Evolutionary conservation across 1,140 invertebrate species (phyloP).

Genomic region (Leptinotarsa undecemlineata): DNA sequence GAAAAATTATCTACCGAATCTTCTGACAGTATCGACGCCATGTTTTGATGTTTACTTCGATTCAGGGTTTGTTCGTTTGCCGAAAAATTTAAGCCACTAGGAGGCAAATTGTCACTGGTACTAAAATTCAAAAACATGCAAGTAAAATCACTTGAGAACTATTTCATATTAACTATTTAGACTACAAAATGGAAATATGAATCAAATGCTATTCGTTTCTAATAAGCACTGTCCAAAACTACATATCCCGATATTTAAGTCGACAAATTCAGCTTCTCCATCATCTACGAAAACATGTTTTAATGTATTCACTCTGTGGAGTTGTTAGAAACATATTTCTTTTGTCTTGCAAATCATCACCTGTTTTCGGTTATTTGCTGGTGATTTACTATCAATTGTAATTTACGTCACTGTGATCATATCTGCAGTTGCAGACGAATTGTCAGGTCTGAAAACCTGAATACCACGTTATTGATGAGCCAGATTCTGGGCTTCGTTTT

Average conservation of each 20-base stretch:
- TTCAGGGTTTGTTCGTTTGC: neutral
- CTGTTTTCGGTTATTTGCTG: too few relatives aligned
- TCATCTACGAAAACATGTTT: neutral
- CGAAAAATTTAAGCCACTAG: neutral
- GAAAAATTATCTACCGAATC: constrained; percentile 46
- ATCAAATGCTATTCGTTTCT: neutral
- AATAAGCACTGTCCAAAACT: neutral
- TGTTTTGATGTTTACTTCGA: constrained; percentile 37
- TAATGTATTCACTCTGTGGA: neutral
- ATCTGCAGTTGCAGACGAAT: too few relatives aligned
- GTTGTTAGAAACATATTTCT: too few relatives aligned
- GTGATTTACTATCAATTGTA: too few relatives aligned
- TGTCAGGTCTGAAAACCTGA: too few relatives aligned
- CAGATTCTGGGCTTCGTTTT: too few relatives aligned
- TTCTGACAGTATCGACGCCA: constrained; percentile 44
- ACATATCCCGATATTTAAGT: too few relatives aligned
- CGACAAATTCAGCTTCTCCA: too few relatives aligned
- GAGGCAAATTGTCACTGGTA: neutral
- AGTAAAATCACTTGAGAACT: neutral
- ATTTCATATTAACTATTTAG: too few relatives aligned
- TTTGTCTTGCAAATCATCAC: too few relatives aligned
- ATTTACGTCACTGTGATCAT: too few relatives aligned
- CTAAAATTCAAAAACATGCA: neutral
- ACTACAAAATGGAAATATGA: neutral
- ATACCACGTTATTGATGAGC: too few relatives aligned